Conservation (phyloP, 2,888 invertebrate genomes). For the Archips xylosteana region DNA sequence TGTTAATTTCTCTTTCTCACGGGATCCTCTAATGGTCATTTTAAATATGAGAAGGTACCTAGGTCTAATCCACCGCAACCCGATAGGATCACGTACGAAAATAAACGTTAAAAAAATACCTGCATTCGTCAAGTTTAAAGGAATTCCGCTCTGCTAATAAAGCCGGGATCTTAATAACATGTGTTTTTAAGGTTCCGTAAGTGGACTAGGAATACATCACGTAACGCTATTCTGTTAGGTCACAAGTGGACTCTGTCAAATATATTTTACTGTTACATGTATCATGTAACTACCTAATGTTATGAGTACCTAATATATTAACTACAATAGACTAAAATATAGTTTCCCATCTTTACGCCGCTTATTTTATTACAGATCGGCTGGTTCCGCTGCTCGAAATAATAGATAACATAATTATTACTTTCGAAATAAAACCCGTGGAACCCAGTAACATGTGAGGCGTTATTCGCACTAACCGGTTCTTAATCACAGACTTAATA, state of each 20-base stretch:
- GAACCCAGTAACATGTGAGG: background rate
- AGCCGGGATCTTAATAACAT: background rate
- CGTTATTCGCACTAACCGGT: background rate
- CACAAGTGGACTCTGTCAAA: no score
- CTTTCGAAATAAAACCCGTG: background rate
- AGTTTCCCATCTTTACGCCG: background rate
- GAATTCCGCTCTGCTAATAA: background rate
- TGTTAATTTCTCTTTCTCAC: no score
- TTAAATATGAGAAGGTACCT: no score
- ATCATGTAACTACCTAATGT: no score
- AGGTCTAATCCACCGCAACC: background rate
- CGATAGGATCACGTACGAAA: background rate
- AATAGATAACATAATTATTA: background rate
- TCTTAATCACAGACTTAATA: background rate
- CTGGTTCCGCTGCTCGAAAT: background rate
- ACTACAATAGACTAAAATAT: no score
- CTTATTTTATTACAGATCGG: background rate
- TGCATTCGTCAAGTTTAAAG: conserved; percentile 1
- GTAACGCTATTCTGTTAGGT: background rate
- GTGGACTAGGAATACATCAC: background rate
- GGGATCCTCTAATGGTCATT: background rate
- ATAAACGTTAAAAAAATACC: background rate
- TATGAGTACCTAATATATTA: no score
- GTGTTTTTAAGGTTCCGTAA: background rate
- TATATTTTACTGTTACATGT: no score